These are phyloP conservation scores for Prionace glauca DNA, from an alignment of 2,797 vertebrate genomes.

Conservation along the genomic window DNA sequence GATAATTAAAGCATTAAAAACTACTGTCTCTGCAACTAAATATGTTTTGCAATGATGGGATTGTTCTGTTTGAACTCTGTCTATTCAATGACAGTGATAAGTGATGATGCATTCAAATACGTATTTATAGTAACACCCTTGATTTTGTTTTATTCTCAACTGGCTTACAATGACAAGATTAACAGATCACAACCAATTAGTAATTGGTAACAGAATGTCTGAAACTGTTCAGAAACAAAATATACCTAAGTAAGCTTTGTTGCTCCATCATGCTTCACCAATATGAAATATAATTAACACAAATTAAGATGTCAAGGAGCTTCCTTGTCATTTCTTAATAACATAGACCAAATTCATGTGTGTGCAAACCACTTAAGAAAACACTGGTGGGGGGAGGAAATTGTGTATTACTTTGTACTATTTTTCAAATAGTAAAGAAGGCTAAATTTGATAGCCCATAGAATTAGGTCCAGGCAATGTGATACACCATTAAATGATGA, in stretches of 20 bases:
- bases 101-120: neutral
- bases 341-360: neutral
- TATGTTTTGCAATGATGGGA: neutral
- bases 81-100: neutral
- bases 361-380: neutral
- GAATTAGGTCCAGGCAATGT: neutral
- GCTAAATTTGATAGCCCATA: neutral
- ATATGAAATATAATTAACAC: neutral
- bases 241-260: neutral
- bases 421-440: neutral
- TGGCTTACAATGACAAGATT: neutral
- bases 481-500: neutral
- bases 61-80: neutral
- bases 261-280: neutral
- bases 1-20: no score
- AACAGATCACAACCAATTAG: neutral
- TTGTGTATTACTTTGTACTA: neutral
- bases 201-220: neutral
- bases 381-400: neutral
- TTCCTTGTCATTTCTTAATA: neutral
- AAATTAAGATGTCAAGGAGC: neutral
- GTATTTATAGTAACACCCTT: neutral
- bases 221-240: neutral
- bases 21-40: no score
- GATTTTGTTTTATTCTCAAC: neutral